A percentile compares a stretch with the other conserved stretches of the same genome.
Evolutionary conservation across 2,113 vertebrate genomes (phyloP).

Genomic region (Thinocorus orbignyianus): DNA sequence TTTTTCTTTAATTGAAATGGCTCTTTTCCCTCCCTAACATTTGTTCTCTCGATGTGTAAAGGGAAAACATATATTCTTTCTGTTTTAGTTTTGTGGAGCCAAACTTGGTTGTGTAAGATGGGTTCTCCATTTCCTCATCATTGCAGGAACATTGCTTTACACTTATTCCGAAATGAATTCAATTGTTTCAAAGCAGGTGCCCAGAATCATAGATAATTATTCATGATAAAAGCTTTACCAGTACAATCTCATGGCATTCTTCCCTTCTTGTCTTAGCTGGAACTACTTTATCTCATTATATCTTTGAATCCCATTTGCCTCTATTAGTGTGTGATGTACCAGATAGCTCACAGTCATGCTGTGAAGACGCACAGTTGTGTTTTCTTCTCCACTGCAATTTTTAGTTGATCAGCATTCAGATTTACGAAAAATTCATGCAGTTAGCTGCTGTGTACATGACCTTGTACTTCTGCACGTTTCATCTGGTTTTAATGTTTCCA

Average conservation of each 20-base stretch:
- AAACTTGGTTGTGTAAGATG: background rate
- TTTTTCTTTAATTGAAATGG: background rate
- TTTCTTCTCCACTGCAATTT: background rate
- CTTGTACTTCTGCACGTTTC: background rate
- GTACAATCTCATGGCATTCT: background rate
- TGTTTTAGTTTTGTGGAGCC: background rate
- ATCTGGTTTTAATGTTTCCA: background rate
- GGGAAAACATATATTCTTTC: background rate
- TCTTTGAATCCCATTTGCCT: background rate
- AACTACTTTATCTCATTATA: background rate
- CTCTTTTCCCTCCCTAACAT: background rate
- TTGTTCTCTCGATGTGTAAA: background rate
- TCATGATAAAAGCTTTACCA: background rate
- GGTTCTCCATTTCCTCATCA: background rate
- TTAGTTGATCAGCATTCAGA: background rate
- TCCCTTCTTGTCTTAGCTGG: background rate
- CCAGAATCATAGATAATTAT: background rate
- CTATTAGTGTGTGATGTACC: background rate
- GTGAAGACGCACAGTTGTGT: rapidly evolving
- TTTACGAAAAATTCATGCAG: background rate
- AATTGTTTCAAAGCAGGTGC: background rate
- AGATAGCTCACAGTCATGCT: background rate
- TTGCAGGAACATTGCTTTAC: background rate
- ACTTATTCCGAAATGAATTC: background rate
- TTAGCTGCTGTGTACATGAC: background rate